Evolutionary conservation across 2,113 vertebrate genomes (phyloP).

Genomic region (Phylloscopus trochiloides): DNA sequence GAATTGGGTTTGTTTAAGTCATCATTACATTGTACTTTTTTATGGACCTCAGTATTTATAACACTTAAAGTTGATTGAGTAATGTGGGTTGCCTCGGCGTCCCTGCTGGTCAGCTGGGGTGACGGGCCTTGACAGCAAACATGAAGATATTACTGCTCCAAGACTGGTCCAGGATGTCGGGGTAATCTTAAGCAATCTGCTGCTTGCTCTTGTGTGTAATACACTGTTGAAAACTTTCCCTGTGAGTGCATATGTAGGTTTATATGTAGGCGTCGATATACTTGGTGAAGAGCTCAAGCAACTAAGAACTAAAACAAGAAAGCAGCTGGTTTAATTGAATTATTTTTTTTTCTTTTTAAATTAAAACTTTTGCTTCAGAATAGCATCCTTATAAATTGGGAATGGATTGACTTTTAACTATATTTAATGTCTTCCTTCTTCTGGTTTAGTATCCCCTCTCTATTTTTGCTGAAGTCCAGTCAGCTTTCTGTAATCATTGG

Average conservation of each 20-base stretch:
- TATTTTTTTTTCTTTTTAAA: neutral
- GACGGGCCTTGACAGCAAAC: conserved; percentile 87
- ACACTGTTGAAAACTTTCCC: conserved; percentile 77
- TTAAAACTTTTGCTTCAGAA: neutral
- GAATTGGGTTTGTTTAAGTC: conserved; percentile 90
- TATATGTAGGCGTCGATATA: neutral
- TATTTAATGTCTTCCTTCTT: neutral
- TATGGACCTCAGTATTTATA: conserved; percentile 87
- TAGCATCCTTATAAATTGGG: neutral
- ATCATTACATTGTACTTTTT: conserved; percentile 87
- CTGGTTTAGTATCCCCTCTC: neutral
- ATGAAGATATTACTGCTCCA: conserved; percentile 80
- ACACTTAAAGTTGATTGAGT: conserved; percentile 84
- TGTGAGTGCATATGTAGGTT: conserved; percentile 37
- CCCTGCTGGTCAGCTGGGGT: conserved; percentile 84
- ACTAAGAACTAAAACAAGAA: neutral
- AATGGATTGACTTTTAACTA: neutral
- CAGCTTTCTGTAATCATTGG: neutral
- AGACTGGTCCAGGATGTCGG: conserved; percentile 80
- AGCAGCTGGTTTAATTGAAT: neutral
- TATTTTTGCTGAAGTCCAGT: neutral
- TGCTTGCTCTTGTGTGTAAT: conserved; percentile 90
- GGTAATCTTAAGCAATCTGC: conserved; percentile 89
- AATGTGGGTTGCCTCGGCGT: conserved; percentile 68
- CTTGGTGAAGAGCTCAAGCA: neutral